phyloP scores from a whole-genome alignment of 2,113 vertebrate species.

The Tonatia bakeri region DNA sequence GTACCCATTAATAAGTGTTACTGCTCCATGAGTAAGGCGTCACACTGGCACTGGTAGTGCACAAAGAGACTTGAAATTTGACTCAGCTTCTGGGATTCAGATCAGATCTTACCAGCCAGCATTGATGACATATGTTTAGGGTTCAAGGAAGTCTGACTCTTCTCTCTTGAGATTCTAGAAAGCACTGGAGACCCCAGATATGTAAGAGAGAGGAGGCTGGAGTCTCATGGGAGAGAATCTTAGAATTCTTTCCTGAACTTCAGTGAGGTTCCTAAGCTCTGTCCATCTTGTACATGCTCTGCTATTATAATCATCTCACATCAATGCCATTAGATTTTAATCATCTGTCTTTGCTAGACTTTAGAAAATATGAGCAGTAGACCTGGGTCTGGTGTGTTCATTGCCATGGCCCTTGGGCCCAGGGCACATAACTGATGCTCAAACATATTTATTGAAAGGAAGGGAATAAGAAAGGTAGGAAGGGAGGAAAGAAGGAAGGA shows the following conservation, averaged over 20 bases:
- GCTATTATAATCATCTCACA: not conserved
- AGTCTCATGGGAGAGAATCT: not conserved
- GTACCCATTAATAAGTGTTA: not conserved
- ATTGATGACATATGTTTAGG: not conserved
- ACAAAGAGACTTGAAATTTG: not conserved
- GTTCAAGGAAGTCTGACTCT: not conserved
- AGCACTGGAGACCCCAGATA: not conserved
- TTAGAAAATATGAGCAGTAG: not conserved
- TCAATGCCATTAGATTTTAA: not conserved
- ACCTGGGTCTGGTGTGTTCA: not conserved
- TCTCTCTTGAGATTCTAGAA: not conserved
- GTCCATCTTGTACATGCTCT: not conserved
- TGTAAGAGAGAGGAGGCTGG: not conserved
- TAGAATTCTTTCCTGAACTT: not conserved
- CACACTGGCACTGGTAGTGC: fast-evolving
- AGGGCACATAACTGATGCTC: not conserved
- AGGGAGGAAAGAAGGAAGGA: not conserved
- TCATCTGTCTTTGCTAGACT: not conserved
- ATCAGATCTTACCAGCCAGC: not conserved
- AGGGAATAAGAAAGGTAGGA: not conserved
- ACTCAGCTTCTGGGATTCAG: not conserved
- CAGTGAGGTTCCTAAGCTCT: not conserved
- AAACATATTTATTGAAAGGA: not conserved
- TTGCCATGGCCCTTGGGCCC: not conserved
- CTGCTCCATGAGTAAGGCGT: not conserved